These are phyloP conservation scores for Apis laboriosa DNA, from an alignment of 1,140 invertebrate genomes.

Conservation along the genomic window DNA sequence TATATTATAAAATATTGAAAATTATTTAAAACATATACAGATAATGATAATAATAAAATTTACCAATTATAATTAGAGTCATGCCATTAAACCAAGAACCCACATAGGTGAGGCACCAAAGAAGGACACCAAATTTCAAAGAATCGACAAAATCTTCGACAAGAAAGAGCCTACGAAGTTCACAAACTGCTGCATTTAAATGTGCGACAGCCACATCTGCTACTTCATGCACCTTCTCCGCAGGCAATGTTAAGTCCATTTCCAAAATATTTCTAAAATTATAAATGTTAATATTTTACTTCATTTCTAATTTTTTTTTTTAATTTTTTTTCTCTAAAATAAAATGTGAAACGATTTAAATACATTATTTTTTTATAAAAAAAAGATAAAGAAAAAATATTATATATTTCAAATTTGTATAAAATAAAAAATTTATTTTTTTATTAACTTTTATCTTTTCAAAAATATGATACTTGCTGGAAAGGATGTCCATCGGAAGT, in stretches of 20 bases:
- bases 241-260: conserved; percentile 90
- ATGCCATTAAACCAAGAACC: conserved; percentile 99
- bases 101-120: conserved; percentile 97
- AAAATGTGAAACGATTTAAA: background rate
- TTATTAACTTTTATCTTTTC: background rate
- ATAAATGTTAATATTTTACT: background rate
- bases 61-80: conserved; percentile 96
- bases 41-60: conserved; percentile 64
- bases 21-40: background rate
- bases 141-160: conserved; percentile 98
- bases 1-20: background rate
- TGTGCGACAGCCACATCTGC: conserved; percentile 92
- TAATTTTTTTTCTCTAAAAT: background rate
- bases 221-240: conserved; percentile 93
- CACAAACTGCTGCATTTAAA: conserved; percentile 88
- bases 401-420: background rate
- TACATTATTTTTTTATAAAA: background rate
- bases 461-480: conserved; percentile 86
- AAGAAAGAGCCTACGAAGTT: conserved; percentile 95
- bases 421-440: background rate
- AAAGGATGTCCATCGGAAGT: conserved; percentile 98
- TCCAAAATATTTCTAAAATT: conserved; percentile 91
- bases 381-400: background rate
- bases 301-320: background rate
- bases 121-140: conserved; percentile 94